These are phyloP conservation scores for Vollenhovia emeryi DNA, from an alignment of 1,140 invertebrate genomes.

Conservation along the genomic window DNA sequence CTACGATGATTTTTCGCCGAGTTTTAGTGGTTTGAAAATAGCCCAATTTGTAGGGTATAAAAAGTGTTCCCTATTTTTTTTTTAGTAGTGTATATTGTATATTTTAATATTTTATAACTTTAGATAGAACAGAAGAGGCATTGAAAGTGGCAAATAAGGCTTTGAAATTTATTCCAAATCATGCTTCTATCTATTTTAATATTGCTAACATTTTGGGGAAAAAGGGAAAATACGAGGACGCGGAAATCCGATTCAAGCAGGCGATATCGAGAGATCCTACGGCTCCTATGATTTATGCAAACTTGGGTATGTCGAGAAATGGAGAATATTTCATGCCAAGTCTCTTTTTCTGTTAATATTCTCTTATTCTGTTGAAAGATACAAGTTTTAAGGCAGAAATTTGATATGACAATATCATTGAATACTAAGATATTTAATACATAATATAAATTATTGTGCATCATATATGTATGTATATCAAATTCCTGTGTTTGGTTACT, in stretches of 20 bases:
- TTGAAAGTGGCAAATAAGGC: slow-evolving; percentile 89
- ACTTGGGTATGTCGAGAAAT: slow-evolving; percentile 89
- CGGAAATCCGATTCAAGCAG: slow-evolving; percentile 92
- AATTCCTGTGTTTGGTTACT: background rate
- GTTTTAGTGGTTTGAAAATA: too few species aligned
- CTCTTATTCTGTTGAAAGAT: too few species aligned
- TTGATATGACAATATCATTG: background rate
- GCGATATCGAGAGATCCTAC: slow-evolving; percentile 90
- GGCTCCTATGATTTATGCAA: slow-evolving; percentile 92
- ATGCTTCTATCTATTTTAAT: slow-evolving; percentile 93
- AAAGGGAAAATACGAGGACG: slow-evolving; percentile 89
- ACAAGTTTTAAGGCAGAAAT: background rate
- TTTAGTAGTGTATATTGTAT: too few species aligned
- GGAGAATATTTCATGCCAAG: background rate
- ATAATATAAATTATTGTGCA: background rate
- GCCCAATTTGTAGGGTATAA: too few species aligned
- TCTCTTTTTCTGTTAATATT: background rate
- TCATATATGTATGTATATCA: too few species aligned
- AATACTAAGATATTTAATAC: background rate
- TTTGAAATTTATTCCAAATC: slow-evolving; percentile 89
- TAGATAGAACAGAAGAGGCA: slow-evolving; percentile 89
- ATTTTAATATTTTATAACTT: slow-evolving; percentile 35
- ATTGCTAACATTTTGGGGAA: slow-evolving; percentile 96
- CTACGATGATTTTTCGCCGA: too few species aligned
- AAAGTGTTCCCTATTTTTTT: too few species aligned